A percentile compares a stretch with the other conserved stretches of the same genome.
phyloP scores from a whole-genome alignment of 2,888 invertebrate genomes.

The Pseudococcus longispinus region DNA sequence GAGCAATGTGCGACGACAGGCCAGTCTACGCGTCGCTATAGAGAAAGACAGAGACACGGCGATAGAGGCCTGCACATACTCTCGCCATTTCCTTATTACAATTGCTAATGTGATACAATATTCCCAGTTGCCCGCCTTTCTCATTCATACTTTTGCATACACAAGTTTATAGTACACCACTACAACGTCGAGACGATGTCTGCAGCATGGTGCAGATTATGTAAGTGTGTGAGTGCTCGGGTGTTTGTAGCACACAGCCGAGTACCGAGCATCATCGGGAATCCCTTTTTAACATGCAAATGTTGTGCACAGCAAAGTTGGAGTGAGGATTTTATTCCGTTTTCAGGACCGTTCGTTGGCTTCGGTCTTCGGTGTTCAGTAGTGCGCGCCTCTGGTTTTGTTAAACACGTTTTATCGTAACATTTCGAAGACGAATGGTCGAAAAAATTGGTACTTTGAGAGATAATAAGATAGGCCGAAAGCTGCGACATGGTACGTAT shows the following conservation, averaged over 20 bases:
- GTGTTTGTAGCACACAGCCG: not conserved
- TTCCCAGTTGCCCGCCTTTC: conserved; percentile 59
- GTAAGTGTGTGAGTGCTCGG: not conserved
- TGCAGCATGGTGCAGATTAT: not conserved
- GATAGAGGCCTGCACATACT: conserved; percentile 43
- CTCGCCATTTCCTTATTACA: conserved; percentile 60
- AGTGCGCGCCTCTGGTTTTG: conserved; percentile 57
- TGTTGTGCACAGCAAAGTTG: conserved; percentile 53
- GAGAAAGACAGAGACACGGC: not conserved
- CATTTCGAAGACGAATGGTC: not conserved
- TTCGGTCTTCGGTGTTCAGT: conserved; percentile 51
- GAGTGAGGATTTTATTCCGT: conserved; percentile 47
- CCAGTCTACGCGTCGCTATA: not conserved
- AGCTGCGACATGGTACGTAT: not conserved
- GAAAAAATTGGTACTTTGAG: not conserved
- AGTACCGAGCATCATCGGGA: not conserved
- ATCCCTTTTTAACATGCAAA: conserved; percentile 62
- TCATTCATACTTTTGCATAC: conserved; percentile 61
- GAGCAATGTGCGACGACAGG: not conserved
- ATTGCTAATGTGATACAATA: conserved; percentile 60
- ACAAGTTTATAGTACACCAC: conserved; percentile 57
- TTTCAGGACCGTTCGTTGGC: conserved; percentile 51
- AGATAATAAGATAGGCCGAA: not conserved
- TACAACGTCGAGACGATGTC: not conserved
- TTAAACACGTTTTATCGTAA: conserved; percentile 39